These are phyloP conservation scores for Pipistrellus nathusii DNA, from an alignment of 2,797 vertebrate genomes.

Conservation along the genomic window DNA sequence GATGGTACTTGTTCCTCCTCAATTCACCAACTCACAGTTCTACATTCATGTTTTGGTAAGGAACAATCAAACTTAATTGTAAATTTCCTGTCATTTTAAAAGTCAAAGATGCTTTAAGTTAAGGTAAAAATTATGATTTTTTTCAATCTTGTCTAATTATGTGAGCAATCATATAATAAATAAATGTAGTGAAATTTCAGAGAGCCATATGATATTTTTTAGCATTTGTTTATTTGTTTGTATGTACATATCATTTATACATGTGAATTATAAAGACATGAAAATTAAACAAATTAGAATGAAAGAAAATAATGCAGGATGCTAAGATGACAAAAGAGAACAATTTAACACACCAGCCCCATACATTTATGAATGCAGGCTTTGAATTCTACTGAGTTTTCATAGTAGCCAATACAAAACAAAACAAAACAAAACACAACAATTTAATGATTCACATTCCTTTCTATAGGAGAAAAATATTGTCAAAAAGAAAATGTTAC, in stretches of 20 bases:
- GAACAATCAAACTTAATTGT: background rate
- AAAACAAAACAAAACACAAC: background rate
- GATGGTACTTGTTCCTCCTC: slow-evolving; percentile 24
- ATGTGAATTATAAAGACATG: background rate
- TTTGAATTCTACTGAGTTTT: slow-evolving; percentile 26
- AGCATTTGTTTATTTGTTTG: background rate
- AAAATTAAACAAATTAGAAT: background rate
- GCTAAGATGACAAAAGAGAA: background rate
- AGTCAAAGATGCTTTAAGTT: slow-evolving; percentile 30
- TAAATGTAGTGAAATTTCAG: background rate
- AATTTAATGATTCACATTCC: background rate
- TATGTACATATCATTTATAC: background rate
- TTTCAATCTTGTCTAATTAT: background rate
- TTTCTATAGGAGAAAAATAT: background rate
- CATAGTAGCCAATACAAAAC: slow-evolving; percentile 1
- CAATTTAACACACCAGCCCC: background rate
- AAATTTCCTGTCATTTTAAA: background rate
- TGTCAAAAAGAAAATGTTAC: background rate
- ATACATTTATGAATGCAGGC: background rate
- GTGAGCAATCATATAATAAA: background rate
- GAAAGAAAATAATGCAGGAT: slow-evolving; percentile 18
- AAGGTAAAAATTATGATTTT: background rate
- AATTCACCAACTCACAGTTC: background rate
- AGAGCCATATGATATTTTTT: background rate
- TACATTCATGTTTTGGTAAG: background rate